phyloP scores from a whole-genome alignment of 2,113 vertebrate genomes.

The Anolis carolinensis region DNA sequence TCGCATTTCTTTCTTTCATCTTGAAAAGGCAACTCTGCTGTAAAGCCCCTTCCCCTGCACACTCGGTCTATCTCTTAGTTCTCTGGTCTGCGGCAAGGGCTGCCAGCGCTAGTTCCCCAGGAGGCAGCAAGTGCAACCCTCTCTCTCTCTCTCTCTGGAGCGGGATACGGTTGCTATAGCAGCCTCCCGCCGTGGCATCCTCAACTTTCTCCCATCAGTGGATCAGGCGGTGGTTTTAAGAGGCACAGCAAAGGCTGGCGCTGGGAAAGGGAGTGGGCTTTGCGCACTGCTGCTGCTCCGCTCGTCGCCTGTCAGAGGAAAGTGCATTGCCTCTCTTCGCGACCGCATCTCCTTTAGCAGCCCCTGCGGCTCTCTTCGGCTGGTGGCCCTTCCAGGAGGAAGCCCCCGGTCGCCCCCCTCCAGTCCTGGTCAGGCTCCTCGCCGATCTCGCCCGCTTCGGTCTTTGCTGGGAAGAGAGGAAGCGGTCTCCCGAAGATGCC shows the following conservation, averaged over 20 bases:
- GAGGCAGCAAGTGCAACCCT: too few relatives aligned
- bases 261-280: too few relatives aligned
- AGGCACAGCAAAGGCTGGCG: too few relatives aligned
- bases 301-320: too few relatives aligned
- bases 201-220: slow-evolving; percentile 63
- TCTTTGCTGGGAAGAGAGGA: slow-evolving; percentile 15
- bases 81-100: neutral
- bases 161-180: slow-evolving; percentile 70
- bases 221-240: neutral
- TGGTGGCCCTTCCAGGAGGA: too few relatives aligned
- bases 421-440: too few relatives aligned
- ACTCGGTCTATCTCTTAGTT: neutral
- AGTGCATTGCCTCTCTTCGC: too few relatives aligned
- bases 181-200: slow-evolving; percentile 56
- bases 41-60: neutral
- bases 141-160: neutral
- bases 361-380: too few relatives aligned
- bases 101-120: neutral
- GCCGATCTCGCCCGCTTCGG: too few relatives aligned
- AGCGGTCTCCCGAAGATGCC: slow-evolving; percentile 66
- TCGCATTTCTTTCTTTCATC: neutral
- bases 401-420: too few relatives aligned
- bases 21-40: neutral
- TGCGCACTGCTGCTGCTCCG: too few relatives aligned
- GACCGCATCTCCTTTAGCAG: too few relatives aligned